Base-by-base conservation (phyloP, 2,797 vertebrate species). In the Echeneis naucrates region DNA sequence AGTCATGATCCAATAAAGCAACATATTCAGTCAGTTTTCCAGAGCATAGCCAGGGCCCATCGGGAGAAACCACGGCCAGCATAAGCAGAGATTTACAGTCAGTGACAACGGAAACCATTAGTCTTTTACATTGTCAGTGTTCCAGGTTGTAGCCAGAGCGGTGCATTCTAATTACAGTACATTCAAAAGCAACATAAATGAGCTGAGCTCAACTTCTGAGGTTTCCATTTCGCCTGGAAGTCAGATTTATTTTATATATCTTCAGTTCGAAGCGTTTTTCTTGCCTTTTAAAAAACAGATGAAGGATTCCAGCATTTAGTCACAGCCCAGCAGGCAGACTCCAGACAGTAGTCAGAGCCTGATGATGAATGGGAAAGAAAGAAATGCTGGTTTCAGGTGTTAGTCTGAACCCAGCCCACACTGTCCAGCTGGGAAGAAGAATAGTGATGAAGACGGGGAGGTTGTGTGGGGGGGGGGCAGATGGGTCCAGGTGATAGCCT, bases 151-250 rank as follows among this genome's bases (percentile, higher is more conserved):
- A 84, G 77, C 27, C 83, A 78, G 32, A 47, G 42, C 11, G 50
- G 75, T 80, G 56, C 77, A 26, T 53, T 84, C 73, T 78, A 77
- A 76, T 80, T 73, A 81, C 78, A 80, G 87, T 87, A 92, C 89
- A 89, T 89, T 92, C 87, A 82, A 56, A 19, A 80, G 59, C 53
- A 68, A 86, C 57, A 81, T 21, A 63, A 55, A 66, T 38, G 21
- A 77, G 69, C 26, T 38, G 63, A 73, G 67, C 9, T 9, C 17
- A 26, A 30, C n/a, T 5, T 57, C 57, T 56, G 4, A 8, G 6
- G 32, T 56, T 77, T 78, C 72, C 42, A 27, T 69, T 72, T 50
- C 45, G 44, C 48, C 33, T 2, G 2, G 26, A 26, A 42, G 23
- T n/a, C 0, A 42, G 19, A 3, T 52, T 58, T 24, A 24, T 44